A percentile compares a stretch with the other conserved stretches of the same genome.
phyloP scores from a whole-genome alignment of 1,140 invertebrate species.

The Bicyclus anynana region DNA sequence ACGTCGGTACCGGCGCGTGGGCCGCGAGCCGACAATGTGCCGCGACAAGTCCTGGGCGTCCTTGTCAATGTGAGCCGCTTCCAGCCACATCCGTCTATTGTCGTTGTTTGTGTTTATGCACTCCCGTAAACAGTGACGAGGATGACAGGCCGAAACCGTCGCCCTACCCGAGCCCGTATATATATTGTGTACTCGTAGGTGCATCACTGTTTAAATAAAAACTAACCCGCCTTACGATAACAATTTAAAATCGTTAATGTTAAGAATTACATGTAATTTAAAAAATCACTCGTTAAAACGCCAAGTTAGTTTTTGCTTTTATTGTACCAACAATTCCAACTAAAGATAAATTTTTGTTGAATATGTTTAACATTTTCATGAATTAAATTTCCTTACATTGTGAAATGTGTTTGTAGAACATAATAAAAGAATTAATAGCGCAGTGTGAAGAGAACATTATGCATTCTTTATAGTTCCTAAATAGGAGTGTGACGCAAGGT shows the following conservation, averaged over 20 bases:
- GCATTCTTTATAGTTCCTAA: constrained; percentile 54
- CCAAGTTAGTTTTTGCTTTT: neutral
- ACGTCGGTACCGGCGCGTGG: constrained; percentile 59
- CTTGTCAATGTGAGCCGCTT: constrained; percentile 76
- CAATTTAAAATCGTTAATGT: no score
- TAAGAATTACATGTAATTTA: no score
- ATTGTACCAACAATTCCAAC: neutral
- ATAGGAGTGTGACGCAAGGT: constrained; percentile 56
- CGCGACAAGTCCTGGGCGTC: constrained; percentile 72
- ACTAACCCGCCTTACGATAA: no score
- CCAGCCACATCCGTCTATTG: constrained; percentile 75
- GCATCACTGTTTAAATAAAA: no score
- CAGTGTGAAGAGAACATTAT: constrained; percentile 65
- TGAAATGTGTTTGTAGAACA: constrained; percentile 48
- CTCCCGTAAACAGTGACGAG: constrained; percentile 57
- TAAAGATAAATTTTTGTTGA: constrained; percentile 5
- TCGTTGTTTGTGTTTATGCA: constrained; percentile 71
- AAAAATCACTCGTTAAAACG: constrained; percentile 5
- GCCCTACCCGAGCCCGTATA: neutral
- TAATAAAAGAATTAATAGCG: constrained; percentile 46
- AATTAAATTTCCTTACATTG: constrained; percentile 42
- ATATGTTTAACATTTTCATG: constrained; percentile 42
- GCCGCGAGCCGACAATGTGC: constrained; percentile 67
- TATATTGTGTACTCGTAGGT: no score
- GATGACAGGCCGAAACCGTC: constrained; percentile 42